Conservation (phyloP, 1,140 invertebrate species). For the Arion vulgaris region DNA sequence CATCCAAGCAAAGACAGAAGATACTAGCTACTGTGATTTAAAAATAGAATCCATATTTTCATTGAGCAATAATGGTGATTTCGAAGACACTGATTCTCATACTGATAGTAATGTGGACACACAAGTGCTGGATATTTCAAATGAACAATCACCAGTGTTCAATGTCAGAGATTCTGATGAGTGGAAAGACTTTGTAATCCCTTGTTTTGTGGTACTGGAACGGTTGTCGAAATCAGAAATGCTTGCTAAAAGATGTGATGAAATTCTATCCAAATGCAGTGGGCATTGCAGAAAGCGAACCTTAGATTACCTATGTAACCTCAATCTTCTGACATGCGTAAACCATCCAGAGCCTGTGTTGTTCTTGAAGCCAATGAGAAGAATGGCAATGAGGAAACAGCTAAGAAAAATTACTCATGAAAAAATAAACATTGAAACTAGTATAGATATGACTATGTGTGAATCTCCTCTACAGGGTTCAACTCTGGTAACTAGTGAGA, state of each 20-base stretch:
- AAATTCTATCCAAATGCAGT: slow-evolving; percentile 21
- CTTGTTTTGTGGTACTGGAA: slow-evolving; percentile 31
- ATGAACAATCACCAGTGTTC: neutral
- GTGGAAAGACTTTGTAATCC: neutral
- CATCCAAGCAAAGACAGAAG: neutral
- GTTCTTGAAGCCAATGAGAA: neutral
- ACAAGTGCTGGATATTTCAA: neutral
- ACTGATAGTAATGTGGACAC: neutral
- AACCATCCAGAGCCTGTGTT: neutral
- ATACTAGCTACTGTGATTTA: neutral
- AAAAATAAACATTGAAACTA: neutral
- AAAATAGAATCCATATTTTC: slow-evolving; percentile 31
- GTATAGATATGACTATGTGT: neutral
- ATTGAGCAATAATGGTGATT: neutral
- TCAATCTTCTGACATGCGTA: slow-evolving; percentile 12
- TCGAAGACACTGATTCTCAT: neutral
- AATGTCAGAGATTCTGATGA: slow-evolving; percentile 4
- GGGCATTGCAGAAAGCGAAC: slow-evolving; percentile 26
- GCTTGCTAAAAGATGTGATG: neutral
- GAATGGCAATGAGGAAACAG: neutral
- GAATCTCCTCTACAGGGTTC: neutral
- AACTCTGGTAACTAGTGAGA: neutral
- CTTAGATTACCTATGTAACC: slow-evolving; percentile 18
- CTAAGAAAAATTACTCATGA: neutral
- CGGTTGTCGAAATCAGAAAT: neutral